phyloP scores from a whole-genome alignment of 2,113 vertebrate species.

The Hemichromis elongatus region DNA sequence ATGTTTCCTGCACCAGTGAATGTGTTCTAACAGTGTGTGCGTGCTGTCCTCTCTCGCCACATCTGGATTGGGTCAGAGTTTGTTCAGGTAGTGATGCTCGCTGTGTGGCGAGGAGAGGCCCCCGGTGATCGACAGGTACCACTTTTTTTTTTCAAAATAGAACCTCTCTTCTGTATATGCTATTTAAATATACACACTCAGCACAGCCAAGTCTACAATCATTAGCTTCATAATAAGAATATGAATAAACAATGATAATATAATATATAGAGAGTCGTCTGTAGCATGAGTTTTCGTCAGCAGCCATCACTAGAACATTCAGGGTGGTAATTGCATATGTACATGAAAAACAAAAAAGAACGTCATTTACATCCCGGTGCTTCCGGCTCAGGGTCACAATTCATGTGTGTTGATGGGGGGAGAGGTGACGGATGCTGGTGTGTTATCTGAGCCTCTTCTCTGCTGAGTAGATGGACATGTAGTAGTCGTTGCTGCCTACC shows the following conservation, averaged over 20 bases:
- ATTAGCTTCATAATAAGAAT: constrained; percentile 75
- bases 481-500: constrained; percentile 98
- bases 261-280: constrained; percentile 50
- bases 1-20: neutral
- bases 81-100: constrained; percentile 40
- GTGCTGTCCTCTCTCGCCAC: neutral
- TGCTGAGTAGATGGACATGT: constrained; percentile 98
- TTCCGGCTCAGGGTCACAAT: constrained; percentile 22
- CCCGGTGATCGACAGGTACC: constrained; percentile 7
- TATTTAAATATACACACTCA: constrained; percentile 74
- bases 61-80: constrained; percentile 1
- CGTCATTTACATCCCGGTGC: constrained; percentile 68
- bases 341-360: constrained; percentile 60
- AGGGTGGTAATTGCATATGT: constrained; percentile 81
- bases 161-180: constrained; percentile 56
- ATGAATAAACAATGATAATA: constrained; percentile 67
- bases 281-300: constrained; percentile 73
- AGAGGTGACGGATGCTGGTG: constrained; percentile 26
- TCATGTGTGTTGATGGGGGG: constrained; percentile 9
- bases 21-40: neutral
- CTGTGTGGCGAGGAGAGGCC: constrained; percentile 4
- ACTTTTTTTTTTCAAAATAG: constrained; percentile 63
- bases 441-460: constrained; percentile 96
- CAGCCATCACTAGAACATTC: constrained; percentile 84
- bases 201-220: constrained; percentile 76